Conservation (phyloP, 2,113 vertebrate genomes). For the Monopterus albus region DNA sequence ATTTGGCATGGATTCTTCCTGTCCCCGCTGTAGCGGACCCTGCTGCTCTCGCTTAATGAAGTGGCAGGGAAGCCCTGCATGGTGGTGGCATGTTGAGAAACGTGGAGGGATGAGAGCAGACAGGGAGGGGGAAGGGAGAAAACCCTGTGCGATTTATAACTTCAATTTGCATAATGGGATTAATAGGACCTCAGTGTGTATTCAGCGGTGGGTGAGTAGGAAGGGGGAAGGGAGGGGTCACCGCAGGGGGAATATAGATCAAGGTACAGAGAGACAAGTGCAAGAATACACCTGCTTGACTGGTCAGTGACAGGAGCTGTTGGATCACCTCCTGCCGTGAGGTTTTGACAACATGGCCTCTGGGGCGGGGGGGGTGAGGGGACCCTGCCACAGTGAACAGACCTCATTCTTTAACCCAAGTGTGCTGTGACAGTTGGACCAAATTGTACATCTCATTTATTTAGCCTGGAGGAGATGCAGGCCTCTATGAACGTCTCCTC, state of each 20-base stretch:
- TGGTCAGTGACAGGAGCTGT: conserved; percentile 47
- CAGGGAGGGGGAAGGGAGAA: conserved; percentile 2
- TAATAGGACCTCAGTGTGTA: conserved; percentile 73
- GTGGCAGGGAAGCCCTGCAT: conserved; percentile 31
- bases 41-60: conserved; percentile 55
- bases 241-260: conserved; percentile 49
- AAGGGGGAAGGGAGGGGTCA: conserved; percentile 1
- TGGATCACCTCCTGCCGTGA: conserved; percentile 5
- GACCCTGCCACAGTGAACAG: background rate
- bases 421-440: conserved; percentile 52
- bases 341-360: conserved; percentile 55
- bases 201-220: conserved; percentile 40
- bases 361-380: background rate
- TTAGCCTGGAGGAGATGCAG: conserved; percentile 26
- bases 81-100: conserved; percentile 47
- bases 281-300: conserved; percentile 67
- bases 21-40: conserved; percentile 11
- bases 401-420: conserved; percentile 28
- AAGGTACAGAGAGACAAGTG: conserved; percentile 39
- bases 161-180: conserved; percentile 78
- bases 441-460: conserved; percentile 53
- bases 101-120: conserved; percentile 44
- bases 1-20: conserved; percentile 43
- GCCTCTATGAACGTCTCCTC: conserved; percentile 18
- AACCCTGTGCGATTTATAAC: conserved; percentile 65